Evolutionary conservation across 2,888 invertebrate genomes (phyloP).

Genomic region (Sicus ferrugineus): DNA sequence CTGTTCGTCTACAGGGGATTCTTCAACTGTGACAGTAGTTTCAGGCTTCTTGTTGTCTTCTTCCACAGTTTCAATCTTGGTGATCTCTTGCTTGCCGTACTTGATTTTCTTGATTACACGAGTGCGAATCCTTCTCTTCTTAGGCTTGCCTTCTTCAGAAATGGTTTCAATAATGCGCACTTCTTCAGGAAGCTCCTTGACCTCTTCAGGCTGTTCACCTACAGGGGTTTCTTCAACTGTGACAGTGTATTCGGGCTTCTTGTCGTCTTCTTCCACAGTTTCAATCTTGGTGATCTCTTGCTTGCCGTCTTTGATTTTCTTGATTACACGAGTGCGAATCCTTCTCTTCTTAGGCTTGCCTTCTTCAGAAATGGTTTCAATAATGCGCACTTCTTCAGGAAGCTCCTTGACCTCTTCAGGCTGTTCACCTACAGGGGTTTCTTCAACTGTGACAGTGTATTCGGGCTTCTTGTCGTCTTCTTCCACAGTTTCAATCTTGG

Average conservation of each 20-base stretch:
- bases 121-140: constrained; percentile 47
- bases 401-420: constrained; percentile 45
- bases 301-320: constrained; percentile 35
- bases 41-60: constrained; percentile 58
- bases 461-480: constrained; percentile 41
- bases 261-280: constrained; percentile 30
- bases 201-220: constrained; percentile 39
- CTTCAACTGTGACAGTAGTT: constrained; percentile 36
- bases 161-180: constrained; percentile 60
- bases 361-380: constrained; percentile 33
- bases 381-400: constrained; percentile 36
- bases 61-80: constrained; percentile 54
- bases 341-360: constrained; percentile 32
- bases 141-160: constrained; percentile 45
- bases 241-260: constrained; percentile 24
- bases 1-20: neutral
- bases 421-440: constrained; percentile 42
- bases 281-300: constrained; percentile 36
- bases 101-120: constrained; percentile 44
- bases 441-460: constrained; percentile 48
- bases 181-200: constrained; percentile 13
- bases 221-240: constrained; percentile 50
- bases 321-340: constrained; percentile 35
- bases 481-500: constrained; percentile 33
- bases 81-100: constrained; percentile 52